Base-by-base conservation (phyloP, 2,113 vertebrate species). In the Melanocharis versteri region DNA sequence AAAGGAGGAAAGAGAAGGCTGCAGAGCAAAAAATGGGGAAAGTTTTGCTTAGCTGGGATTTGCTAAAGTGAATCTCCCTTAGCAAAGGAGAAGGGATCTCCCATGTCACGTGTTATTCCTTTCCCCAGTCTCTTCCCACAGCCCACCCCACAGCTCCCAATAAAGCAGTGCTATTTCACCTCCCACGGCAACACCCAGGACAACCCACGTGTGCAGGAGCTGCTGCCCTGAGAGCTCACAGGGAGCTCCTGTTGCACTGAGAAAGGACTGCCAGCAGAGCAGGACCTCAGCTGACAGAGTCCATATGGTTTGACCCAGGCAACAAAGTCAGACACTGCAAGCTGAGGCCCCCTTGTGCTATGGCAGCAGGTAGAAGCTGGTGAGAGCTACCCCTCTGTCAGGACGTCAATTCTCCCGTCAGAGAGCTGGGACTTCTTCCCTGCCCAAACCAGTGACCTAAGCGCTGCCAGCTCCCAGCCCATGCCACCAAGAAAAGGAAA, bases 271-370 rank as follows among this genome's bases (percentile, higher is more conserved):
- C 24, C 31, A 69, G 80, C 31, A 39, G 53, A 79, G 28, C 28
- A 62, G 61, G 53, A 57, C 31, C n/a, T 83, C 8, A 1, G 69
- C 39, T 72, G 31, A 21, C 79, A 53, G 20, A 39, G 13, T 10
- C 16, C 1, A 0, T 3, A 26, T 1, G 2, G 15, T 69, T 44
- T 28, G 11, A 79, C 21, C 4, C 1, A 1, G 19, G 40, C 33
- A 88, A 47, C 9, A 45, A 82, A 62, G 42, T 33, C 11, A 75
- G 44, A 58, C 7, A 2, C 6, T 50, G 61, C 47, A 60, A 64
- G 66, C 18, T 17, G 57, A 87, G 70, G 45, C 4, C 2, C 13
- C 10, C 13, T 7, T 77, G 17, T 39, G 53, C 45, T 60, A 17
- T 0, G 17, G 28, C 45, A 90, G 58, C 13, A 64, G 56, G 16